Evolutionary conservation across 2,888 invertebrate genomes (phyloP).

Genomic region (Tineola bisselliella): DNA sequence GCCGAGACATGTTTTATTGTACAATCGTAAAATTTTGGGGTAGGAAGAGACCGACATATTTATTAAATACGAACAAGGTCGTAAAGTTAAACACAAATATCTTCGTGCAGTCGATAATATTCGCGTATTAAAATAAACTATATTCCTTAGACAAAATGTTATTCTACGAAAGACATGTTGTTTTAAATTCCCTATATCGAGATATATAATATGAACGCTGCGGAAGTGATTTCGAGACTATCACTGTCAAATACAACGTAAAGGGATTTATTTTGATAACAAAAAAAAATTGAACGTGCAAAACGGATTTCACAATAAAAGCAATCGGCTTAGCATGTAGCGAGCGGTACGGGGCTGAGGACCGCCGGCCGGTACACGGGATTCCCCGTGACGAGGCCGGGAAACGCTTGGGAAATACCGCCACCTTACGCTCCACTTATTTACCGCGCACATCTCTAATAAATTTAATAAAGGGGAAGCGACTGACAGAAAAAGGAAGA

Average conservation of each 20-base stretch:
- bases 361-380: constrained; percentile 31
- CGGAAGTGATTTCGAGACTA: not conserved
- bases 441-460: constrained; percentile 50
- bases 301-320: constrained; percentile 42
- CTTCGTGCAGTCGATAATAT: constrained; percentile 52
- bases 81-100: constrained; percentile 63
- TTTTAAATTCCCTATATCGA: not conserved
- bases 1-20: constrained; percentile 68
- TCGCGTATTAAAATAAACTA: not conserved
- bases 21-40: constrained; percentile 61
- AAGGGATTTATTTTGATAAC: constrained; percentile 24
- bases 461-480: constrained; percentile 55
- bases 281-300: constrained; percentile 20
- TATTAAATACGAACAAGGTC: constrained; percentile 65
- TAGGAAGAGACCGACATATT: constrained; percentile 65
- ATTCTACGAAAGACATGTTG: not conserved
- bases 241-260: constrained; percentile 5
- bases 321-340: constrained; percentile 44
- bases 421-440: constrained; percentile 48
- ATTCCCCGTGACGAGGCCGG: constrained; percentile 44
- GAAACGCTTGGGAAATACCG: constrained; percentile 23
- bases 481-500: constrained; percentile 36
- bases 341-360: constrained; percentile 14
- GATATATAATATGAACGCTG: not conserved
- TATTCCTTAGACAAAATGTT: not conserved